Percentiles rank a stretch among this genome's conserved stretches.
phyloP scores from a whole-genome alignment of 2,797 vertebrate species.

The Falco concolor region DNA sequence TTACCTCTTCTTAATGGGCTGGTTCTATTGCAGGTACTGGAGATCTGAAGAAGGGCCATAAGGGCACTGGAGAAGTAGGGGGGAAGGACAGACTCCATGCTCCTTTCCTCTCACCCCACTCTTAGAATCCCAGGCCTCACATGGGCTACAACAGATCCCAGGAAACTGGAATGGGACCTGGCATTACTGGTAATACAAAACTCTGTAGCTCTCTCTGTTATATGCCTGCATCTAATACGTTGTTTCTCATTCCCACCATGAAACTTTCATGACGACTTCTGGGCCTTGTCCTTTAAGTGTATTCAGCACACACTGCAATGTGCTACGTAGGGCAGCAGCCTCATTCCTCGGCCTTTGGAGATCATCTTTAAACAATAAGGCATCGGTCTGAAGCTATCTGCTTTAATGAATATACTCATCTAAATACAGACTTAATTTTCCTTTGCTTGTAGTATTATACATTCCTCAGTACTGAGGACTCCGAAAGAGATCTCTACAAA shows the following conservation, averaged over 20 bases:
- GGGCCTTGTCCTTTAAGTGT: fast-evolving
- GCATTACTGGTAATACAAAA: neutral
- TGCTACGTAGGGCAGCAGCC: neutral
- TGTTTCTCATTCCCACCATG: neutral
- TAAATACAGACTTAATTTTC: neutral
- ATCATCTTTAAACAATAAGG: neutral
- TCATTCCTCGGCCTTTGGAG: neutral
- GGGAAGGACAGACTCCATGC: neutral
- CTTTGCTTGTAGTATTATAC: neutral
- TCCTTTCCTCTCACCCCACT: neutral
- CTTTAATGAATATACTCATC: neutral
- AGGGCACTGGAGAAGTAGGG: neutral
- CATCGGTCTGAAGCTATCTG: neutral
- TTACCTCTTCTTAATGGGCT: neutral
- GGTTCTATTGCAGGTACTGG: neutral
- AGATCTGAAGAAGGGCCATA: neutral
- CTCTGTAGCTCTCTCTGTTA: neutral
- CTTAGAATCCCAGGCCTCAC: neutral
- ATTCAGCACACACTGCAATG: neutral
- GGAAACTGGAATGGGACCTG: neutral
- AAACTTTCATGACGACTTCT: neutral
- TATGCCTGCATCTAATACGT: neutral
- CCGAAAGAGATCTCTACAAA: neutral
- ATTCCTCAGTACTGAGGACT: neutral
- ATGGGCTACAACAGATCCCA: neutral